Conservation (phyloP, 2,797 vertebrate species). For the Protosalanx chinensis region DNA sequence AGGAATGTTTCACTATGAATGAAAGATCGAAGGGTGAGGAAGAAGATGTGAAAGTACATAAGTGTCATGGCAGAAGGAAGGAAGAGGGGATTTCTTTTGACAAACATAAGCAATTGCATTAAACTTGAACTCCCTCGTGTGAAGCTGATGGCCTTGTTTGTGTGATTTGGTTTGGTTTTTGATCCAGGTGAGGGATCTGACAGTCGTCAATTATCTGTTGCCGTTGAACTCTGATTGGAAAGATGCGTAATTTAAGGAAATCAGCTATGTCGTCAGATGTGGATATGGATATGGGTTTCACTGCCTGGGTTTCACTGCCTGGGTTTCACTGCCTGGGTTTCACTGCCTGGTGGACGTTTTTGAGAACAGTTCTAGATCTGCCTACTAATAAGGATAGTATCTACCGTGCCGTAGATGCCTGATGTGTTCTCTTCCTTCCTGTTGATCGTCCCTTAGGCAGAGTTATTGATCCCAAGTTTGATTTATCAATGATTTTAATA, state of each 20-base stretch:
- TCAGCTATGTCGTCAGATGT: too few relatives aligned
- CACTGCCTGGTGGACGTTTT: not conserved
- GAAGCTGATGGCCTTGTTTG: not conserved
- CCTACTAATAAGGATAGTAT: constrained; percentile 24
- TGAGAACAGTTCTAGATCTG: constrained; percentile 22
- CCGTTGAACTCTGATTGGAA: constrained; percentile 19
- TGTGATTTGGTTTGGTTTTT: too few relatives aligned
- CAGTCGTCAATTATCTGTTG: constrained; percentile 14
- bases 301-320: not conserved
- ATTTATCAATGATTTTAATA: too few relatives aligned
- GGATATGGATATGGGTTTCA: too few relatives aligned
- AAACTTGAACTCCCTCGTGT: not conserved
- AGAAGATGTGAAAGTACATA: not conserved
- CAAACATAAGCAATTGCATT: not conserved
- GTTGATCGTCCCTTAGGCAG: not conserved
- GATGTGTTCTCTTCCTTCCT: not conserved
- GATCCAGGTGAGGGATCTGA: too few relatives aligned
- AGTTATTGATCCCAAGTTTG: too few relatives aligned
- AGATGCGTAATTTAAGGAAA: constrained; percentile 6
- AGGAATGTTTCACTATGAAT: not conserved
- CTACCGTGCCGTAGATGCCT: not conserved
- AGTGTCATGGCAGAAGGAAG: not conserved
- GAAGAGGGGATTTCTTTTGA: not conserved
- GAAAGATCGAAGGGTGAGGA: not conserved
- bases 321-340: not conserved